Base-by-base conservation (phyloP, 2,113 vertebrate genomes). In the Pogonocichla stellata region DNA sequence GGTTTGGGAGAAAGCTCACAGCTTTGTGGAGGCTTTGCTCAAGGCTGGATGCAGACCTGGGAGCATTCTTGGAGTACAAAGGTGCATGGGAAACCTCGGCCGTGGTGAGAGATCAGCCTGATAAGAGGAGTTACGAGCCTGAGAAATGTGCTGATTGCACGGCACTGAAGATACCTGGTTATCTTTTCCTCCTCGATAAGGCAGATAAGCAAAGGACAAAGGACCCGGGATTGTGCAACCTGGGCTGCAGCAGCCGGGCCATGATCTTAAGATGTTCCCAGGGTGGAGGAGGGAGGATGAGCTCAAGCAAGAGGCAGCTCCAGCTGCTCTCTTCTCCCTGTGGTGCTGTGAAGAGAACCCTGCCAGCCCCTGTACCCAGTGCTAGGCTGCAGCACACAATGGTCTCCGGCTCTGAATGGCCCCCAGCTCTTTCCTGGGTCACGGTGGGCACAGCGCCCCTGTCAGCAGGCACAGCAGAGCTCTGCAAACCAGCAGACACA, bases 61-160 rank as follows among this genome's bases (percentile, higher is more conserved):
- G 97, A 95, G 91, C 70, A 47, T 97, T 97, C 97, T 96, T 97
- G 94, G 95, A 96, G 97, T 97, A 96, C 97, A 98, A 98, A 98
- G 98, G 97, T 98, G 95, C 96, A 95, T 97, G 97, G 95, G 96
- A 98, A 98, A 97, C 91, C 82, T 92, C 34, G 15, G 86, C 81
- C 47, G 25, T 14, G 65, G 94, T 47, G n/a, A 29, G 92, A 97
- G 98, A 97, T 98, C 5, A 74, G 43, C 75, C 64, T 5, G 97
- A 97, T 98, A 96, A 97, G 91, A 89, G 82, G 70, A 95, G 88
- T 94, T 88, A 91, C 1, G 36, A 96, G 97, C 96, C 95, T 97
- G 97, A 96, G 97, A 97, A 97, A 92, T 51, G 2, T 62, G 62
- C 72, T 36, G 3, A 89, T 92, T 95, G 87, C 88, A 94, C 91